A percentile compares a stretch with the other conserved stretches of the same genome.
phyloP scores from a whole-genome alignment of 2,113 vertebrate species.

The Mixornis gularis region DNA sequence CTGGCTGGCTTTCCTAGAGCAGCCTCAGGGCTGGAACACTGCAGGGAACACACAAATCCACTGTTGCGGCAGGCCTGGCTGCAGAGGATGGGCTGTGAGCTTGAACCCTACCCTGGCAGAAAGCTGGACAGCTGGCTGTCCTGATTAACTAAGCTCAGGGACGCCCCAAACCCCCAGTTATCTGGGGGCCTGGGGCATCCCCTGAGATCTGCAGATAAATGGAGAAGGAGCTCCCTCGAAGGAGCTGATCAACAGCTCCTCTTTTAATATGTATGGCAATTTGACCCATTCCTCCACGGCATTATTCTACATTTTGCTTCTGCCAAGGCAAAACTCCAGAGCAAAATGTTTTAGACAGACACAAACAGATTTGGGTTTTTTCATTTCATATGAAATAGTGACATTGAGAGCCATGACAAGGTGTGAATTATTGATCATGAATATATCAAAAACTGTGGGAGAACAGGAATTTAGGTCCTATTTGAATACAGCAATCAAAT shows the following conservation, averaged over 20 bases:
- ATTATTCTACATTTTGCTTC: conserved; percentile 29
- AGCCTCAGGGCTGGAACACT: not conserved
- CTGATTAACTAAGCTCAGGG: conserved; percentile 45
- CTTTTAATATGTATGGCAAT: conserved; percentile 46
- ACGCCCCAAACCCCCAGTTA: not conserved
- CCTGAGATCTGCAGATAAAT: conserved; percentile 44
- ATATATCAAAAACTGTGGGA: not conserved
- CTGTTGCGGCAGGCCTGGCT: not conserved
- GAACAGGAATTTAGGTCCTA: not conserved
- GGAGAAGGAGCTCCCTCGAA: not conserved
- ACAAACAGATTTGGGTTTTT: not conserved
- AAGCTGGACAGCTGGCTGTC: conserved; percentile 52
- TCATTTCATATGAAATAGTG: not conserved
- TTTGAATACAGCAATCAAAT: not conserved
- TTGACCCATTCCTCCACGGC: not conserved
- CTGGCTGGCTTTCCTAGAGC: not conserved
- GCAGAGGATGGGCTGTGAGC: not conserved
- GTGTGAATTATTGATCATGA: not conserved
- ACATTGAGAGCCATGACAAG: not conserved
- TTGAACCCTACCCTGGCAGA: not conserved
- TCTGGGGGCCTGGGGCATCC: not conserved
- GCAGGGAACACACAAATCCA: not conserved
- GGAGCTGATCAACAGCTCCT: conserved; percentile 41
- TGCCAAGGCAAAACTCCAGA: not conserved
- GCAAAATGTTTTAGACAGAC: not conserved